Evolutionary conservation across 1,140 invertebrate genomes (phyloP).

Genomic region (Drosophila fuyamai): DNA sequence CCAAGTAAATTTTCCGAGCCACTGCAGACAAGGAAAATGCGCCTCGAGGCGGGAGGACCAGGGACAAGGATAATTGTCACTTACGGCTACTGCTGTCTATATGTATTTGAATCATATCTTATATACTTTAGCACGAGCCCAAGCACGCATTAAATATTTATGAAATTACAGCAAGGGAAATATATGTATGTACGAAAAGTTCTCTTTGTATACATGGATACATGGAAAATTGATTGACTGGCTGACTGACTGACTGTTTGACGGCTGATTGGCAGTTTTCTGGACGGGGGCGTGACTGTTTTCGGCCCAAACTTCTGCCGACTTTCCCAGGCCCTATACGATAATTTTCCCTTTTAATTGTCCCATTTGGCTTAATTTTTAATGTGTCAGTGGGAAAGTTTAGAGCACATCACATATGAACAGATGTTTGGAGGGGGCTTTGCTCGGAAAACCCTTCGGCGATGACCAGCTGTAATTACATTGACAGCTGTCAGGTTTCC

Average conservation of each 20-base stretch:
- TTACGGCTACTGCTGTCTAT: constrained; percentile 45
- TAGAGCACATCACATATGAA: constrained; percentile 20
- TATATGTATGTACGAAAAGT: constrained; percentile 19
- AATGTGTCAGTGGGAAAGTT: constrained; percentile 51
- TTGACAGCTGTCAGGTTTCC: constrained; percentile 44
- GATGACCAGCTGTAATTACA: constrained; percentile 38
- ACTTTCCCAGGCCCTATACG: constrained; percentile 13
- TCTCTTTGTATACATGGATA: constrained; percentile 21
- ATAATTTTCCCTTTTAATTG: constrained; percentile 29
- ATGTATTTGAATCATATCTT: constrained; percentile 42
- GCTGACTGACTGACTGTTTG: constrained; percentile 49
- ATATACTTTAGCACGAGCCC: constrained; percentile 20
- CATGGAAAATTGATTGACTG: constrained; percentile 57
- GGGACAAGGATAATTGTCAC: constrained; percentile 58
- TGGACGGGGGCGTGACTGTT: background rate
- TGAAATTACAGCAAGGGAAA: constrained; percentile 41
- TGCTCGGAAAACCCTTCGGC: constrained; percentile 4
- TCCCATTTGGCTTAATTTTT: constrained; percentile 52
- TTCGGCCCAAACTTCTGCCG: constrained; percentile 8
- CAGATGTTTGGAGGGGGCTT: constrained; percentile 16
- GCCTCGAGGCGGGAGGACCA: background rate
- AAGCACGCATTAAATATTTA: constrained; percentile 53
- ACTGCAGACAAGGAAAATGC: constrained; percentile 13
- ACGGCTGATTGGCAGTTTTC: constrained; percentile 56
- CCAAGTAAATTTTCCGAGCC: constrained; percentile 37